Percentiles rank a stretch among this genome's conserved stretches.
Evolutionary conservation across 2,888 invertebrate species (phyloP).

Genomic region (Ethmia dodecea): DNA sequence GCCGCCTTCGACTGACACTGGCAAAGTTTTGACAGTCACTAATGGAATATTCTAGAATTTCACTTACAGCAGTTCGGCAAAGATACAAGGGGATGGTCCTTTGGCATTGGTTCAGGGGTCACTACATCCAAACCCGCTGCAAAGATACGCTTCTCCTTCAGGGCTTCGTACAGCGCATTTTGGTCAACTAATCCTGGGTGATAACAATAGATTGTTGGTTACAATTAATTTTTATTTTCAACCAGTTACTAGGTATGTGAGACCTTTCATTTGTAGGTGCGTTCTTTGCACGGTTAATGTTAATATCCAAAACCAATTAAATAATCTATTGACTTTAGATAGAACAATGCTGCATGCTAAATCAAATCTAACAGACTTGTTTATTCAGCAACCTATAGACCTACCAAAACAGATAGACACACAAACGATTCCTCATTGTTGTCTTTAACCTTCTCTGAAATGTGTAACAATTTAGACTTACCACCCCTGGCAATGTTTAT

Average conservation of each 20-base stretch:
- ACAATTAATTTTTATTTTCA: no score
- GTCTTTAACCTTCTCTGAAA: neutral
- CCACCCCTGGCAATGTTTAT: constrained; percentile 87
- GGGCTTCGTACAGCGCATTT: constrained; percentile 85
- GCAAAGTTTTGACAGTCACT: no score
- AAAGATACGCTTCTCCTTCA: constrained; percentile 84
- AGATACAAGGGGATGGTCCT: constrained; percentile 83
- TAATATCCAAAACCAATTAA: neutral
- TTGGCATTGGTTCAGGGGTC: constrained; percentile 90
- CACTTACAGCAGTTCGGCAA: constrained; percentile 88
- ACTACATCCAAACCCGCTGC: constrained; percentile 95
- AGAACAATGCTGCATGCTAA: neutral
- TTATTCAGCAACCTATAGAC: neutral
- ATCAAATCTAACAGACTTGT: no score
- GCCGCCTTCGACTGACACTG: no score
- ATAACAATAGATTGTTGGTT: neutral
- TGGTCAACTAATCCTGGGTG: constrained; percentile 82
- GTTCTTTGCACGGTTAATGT: no score
- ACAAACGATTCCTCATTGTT: neutral
- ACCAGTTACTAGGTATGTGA: no score
- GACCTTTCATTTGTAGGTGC: no score
- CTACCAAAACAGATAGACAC: neutral
- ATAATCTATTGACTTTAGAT: neutral
- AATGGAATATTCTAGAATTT: no score
- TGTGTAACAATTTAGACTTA: no score